Percentiles rank a stretch among this genome's conserved stretches.
Conservation (phyloP, 2,888 invertebrate species). For the Lydus trimaculatus region DNA sequence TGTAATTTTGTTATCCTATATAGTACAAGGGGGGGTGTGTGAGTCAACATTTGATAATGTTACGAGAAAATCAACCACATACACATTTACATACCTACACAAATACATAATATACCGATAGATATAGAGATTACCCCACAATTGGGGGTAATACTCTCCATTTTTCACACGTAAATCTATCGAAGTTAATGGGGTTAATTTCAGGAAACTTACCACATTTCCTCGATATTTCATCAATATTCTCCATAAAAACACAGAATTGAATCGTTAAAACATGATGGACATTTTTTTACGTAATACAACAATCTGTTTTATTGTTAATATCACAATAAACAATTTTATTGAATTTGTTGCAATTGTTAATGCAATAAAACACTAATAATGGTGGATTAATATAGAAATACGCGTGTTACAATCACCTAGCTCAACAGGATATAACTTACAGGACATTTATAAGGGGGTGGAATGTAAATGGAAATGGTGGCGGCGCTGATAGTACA, state of each 20-base stretch:
- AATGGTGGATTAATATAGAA: slow-evolving; percentile 30
- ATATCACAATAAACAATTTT: slow-evolving; percentile 18
- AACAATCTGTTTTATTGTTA: background rate
- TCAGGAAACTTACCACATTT: background rate
- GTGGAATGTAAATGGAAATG: slow-evolving; percentile 37
- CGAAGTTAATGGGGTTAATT: too few relatives aligned
- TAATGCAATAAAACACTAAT: slow-evolving; percentile 21
- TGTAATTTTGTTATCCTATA: slow-evolving; percentile 5
- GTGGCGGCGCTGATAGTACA: slow-evolving; percentile 33
- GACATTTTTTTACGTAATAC: background rate
- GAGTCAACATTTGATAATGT: background rate
- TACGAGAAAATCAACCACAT: background rate
- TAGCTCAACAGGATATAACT: slow-evolving; percentile 30
- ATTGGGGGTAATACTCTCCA: too few relatives aligned
- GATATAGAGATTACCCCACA: too few relatives aligned
- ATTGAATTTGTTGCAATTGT: slow-evolving; percentile 21
- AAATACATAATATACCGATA: too few relatives aligned
- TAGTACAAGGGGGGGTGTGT: slow-evolving; percentile 6
- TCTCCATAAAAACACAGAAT: background rate
- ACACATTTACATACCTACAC: too few relatives aligned
- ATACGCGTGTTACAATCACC: slow-evolving; percentile 33
- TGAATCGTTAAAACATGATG: background rate
- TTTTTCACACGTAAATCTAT: too few relatives aligned
- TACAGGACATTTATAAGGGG: slow-evolving; percentile 21
- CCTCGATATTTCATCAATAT: background rate